Percentiles rank a stretch among this genome's conserved stretches.
Conservation (phyloP, 2,113 vertebrate genomes). For the Indicator indicator region DNA sequence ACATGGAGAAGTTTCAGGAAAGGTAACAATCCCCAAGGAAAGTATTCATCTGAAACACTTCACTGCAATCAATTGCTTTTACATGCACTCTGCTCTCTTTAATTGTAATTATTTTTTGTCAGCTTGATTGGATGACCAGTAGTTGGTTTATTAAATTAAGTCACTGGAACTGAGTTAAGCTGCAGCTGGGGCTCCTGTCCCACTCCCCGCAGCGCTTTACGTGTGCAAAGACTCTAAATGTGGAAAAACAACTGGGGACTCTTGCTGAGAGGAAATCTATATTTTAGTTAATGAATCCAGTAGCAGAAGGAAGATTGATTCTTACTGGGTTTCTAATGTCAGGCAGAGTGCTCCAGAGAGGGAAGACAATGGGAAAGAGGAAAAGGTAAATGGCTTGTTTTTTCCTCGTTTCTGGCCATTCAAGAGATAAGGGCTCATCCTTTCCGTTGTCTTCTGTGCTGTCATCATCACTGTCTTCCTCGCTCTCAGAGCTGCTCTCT, state of each 20-base stretch:
- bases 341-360: constrained; percentile 94
- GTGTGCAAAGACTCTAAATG: neutral
- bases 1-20: neutral
- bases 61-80: neutral
- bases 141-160: neutral
- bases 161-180: neutral
- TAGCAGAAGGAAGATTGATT: neutral
- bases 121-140: neutral
- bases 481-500: constrained; percentile 54
- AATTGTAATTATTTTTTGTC: neutral
- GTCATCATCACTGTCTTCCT: constrained; percentile 49
- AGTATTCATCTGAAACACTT: neutral
- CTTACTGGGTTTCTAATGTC: constrained; percentile 91
- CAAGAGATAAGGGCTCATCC: constrained; percentile 88
- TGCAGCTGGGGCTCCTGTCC: neutral
- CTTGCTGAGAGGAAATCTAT: neutral
- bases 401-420: constrained; percentile 87
- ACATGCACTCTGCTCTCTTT: neutral
- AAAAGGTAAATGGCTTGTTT: constrained; percentile 92
- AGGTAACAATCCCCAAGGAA: neutral
- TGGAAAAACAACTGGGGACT: neutral
- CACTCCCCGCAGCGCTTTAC: neutral
- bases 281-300: neutral
- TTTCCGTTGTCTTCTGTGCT: constrained; percentile 70
- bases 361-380: constrained; percentile 91